Evolutionary conservation across 2,888 invertebrate species (phyloP).

Genomic region (Metellina segmentata): DNA sequence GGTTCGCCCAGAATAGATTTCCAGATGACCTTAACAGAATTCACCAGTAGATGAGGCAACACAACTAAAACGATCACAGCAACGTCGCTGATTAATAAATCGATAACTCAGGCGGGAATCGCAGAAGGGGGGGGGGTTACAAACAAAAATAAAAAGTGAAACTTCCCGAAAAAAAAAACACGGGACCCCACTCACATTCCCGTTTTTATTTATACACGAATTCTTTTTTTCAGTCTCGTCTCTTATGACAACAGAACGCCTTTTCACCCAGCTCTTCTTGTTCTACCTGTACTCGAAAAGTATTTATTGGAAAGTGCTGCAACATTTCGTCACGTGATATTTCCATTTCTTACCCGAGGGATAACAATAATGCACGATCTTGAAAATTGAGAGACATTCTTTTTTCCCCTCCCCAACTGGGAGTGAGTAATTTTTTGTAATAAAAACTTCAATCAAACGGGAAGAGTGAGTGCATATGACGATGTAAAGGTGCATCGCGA

Average conservation of each 20-base stretch:
- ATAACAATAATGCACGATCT: neutral
- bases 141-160: neutral
- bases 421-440: neutral
- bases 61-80: neutral
- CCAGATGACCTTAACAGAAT: too few relatives aligned
- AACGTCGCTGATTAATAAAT: neutral
- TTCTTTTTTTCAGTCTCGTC: neutral
- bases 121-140: neutral
- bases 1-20: too few relatives aligned
- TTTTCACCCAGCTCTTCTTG: constrained; percentile 4
- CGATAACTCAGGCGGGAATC: neutral
- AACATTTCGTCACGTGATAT: constrained; percentile 9
- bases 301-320: neutral
- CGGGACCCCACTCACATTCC: neutral
- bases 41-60: neutral
- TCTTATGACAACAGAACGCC: constrained; percentile 9
- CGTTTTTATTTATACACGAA: neutral
- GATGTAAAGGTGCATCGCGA: neutral
- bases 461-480: neutral
- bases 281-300: neutral
- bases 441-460: neutral
- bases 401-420: neutral
- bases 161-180: neutral
- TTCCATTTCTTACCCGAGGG: neutral
- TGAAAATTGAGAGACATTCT: constrained; percentile 3